Conservation (phyloP, 2,888 invertebrate species). For the Mesorhabditis sp. region DNA sequence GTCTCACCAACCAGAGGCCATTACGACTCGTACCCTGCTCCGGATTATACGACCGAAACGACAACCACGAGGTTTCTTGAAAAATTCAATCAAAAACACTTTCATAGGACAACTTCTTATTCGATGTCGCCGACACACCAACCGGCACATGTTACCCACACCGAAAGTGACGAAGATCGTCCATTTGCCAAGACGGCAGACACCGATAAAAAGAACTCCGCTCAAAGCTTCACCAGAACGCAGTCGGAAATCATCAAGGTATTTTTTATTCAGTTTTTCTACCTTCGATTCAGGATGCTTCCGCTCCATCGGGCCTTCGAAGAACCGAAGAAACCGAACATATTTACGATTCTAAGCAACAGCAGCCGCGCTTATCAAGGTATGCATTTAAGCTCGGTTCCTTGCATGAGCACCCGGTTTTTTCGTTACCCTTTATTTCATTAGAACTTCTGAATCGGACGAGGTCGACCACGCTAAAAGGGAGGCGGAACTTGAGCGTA, state of each 20-base stretch:
- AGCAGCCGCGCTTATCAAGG: not conserved
- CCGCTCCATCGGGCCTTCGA: slow-evolving; percentile 16
- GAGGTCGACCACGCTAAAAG: slow-evolving; percentile 22
- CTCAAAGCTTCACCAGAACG: slow-evolving; percentile 27
- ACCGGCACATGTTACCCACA: not conserved
- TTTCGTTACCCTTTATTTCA: not conserved
- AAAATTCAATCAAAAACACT: not conserved
- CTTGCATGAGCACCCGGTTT: not conserved
- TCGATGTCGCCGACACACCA: not conserved
- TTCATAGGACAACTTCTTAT: not conserved
- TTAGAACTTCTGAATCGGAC: slow-evolving; percentile 8
- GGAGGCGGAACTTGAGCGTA: slow-evolving; percentile 33
- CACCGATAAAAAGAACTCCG: slow-evolving; percentile 9
- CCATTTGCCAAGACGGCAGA: not conserved
- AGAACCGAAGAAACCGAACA: slow-evolving; percentile 32
- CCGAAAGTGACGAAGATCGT: slow-evolving; percentile 15
- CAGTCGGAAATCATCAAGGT: slow-evolving; percentile 24
- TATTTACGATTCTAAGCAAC: slow-evolving; percentile 23
- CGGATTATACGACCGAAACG: slow-evolving; percentile 8
- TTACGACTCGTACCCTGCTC: not conserved
- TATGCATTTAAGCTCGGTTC: not conserved
- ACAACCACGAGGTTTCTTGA: slow-evolving; percentile 9
- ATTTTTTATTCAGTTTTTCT: not conserved
- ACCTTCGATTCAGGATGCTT: slow-evolving; percentile 3
- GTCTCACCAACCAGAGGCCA: not conserved